phyloP scores from a whole-genome alignment of 2,888 invertebrate species.

The Sisyra terminalis region DNA sequence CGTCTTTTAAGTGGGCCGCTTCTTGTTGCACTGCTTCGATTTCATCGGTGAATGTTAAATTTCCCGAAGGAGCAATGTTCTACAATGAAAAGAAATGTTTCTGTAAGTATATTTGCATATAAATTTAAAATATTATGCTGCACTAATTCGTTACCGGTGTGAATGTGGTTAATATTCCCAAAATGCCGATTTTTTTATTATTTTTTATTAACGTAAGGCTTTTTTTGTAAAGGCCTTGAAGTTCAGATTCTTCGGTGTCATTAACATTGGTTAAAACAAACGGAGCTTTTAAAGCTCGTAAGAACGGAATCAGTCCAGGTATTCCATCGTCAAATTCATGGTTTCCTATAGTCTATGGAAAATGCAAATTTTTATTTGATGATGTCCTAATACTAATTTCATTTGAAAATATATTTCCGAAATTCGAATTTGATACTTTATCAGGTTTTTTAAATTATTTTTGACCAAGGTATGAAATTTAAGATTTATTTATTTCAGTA shows the following conservation, averaged over 20 bases:
- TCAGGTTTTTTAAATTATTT: no score
- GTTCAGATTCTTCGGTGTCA: constrained; percentile 42
- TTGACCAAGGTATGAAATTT: no score
- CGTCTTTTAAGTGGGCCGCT: constrained; percentile 39
- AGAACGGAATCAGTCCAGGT: constrained; percentile 52
- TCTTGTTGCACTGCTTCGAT: constrained; percentile 46
- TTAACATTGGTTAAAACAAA: constrained; percentile 66
- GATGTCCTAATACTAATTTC: no score
- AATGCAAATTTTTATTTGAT: no score
- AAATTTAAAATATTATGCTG: no score
- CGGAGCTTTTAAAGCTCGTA: constrained; percentile 42
- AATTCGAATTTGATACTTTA: no score
- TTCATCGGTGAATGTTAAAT: constrained; percentile 53
- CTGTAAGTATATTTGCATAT: no score
- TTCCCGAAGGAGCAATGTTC: constrained; percentile 48
- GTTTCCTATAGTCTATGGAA: constrained; percentile 72
- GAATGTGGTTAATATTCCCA: constrained; percentile 39
- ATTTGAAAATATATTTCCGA: no score
- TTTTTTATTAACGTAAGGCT: constrained; percentile 43
- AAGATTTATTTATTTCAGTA: no score
- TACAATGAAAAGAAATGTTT: no score
- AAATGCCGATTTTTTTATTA: constrained; percentile 55
- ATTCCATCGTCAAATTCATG: constrained; percentile 74
- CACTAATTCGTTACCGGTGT: constrained; percentile 19
- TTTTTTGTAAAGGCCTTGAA: constrained; percentile 42